Evolutionary conservation across 2,888 invertebrate species (phyloP).

Genomic region (Patella ulyssiponensis): DNA sequence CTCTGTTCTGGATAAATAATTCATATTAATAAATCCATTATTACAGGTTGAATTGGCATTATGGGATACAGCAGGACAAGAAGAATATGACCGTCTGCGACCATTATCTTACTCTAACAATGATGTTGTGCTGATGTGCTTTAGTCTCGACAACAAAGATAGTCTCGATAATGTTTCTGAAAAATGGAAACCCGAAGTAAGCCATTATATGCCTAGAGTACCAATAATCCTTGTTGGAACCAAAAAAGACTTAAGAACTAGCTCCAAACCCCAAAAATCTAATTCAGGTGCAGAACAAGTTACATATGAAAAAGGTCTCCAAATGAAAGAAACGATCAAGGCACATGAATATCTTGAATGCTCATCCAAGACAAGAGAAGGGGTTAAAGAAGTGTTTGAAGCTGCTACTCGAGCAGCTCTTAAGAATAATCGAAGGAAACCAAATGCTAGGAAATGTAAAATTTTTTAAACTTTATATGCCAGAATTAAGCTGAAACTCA

Average conservation of each 20-base stretch:
- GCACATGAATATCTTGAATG: neutral
- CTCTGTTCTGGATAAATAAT: no score
- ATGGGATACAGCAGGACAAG: conserved; percentile 9
- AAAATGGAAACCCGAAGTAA: conserved; percentile 5
- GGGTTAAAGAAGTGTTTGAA: conserved; percentile 5
- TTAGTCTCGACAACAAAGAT: neutral
- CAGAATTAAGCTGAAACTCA: no score
- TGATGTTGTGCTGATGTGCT: neutral
- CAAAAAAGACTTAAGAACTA: neutral
- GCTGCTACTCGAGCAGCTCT: neutral
- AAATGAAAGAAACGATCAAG: neutral
- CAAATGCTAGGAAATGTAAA: neutral
- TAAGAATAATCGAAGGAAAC: neutral
- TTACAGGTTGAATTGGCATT: conserved; percentile 5
- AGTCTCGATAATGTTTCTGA: conserved; percentile 4
- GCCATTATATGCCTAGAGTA: neutral
- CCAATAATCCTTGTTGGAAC: conserved; percentile 6
- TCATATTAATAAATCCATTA: neutral
- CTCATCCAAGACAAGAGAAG: conserved; percentile 2
- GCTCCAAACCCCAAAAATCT: neutral
- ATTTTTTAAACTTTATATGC: no score
- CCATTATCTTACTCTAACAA: neutral
- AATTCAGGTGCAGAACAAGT: neutral
- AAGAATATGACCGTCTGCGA: conserved; percentile 3
- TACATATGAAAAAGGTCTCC: neutral